Base-by-base conservation (phyloP, 2,797 vertebrate genomes). In the Pteronotus mesoamericanus region DNA sequence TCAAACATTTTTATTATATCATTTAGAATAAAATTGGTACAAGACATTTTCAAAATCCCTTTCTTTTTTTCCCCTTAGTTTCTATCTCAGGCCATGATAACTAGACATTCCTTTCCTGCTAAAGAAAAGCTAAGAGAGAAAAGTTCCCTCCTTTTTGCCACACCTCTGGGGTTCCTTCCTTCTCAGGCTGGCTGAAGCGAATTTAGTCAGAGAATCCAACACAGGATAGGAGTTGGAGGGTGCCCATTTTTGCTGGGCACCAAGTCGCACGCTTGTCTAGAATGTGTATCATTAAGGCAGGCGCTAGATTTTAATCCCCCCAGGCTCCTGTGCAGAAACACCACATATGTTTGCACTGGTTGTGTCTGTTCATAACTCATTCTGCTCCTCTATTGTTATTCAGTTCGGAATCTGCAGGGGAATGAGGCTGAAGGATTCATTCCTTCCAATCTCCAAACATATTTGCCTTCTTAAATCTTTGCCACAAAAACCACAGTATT, bases 401-500 rank as follows among this genome's bases (percentile, higher is more conserved):
- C 86, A 61, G 39, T 87, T 84, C 4, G 2, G 39, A 72, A 72
- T 90, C 82, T 87, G 53, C n/a, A 78, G 92, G n/a, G 51, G 44
- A 64, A 83, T 59, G 53, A 59, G 89, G 16, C 69, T 86, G 68
- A 72, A 68, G 48, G 24, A 94, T 83, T 90, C 77, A 74, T 83
- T 86, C 46, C 44, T 51, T 87, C 89, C 61, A 44, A 39, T 87
- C 64, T 93, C 19, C 15, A 1, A 6, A 39, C 5, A 48, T 78
- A 68, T 90, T 93, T 94, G 44, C 55, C 53, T 72, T 90, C 80
- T 71, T 84, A 93, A 89, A 82, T 32, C 48, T 84, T 57, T 79
- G 64, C 42, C 69, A 84, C 53, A 59, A 83, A 59, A 86, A 46
- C 19, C 82, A 92, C 87, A 51, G 46, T 39, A 84, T 87, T 94